phyloP scores from a whole-genome alignment of 2,888 invertebrate species.

The Ormyrus labotus region DNA sequence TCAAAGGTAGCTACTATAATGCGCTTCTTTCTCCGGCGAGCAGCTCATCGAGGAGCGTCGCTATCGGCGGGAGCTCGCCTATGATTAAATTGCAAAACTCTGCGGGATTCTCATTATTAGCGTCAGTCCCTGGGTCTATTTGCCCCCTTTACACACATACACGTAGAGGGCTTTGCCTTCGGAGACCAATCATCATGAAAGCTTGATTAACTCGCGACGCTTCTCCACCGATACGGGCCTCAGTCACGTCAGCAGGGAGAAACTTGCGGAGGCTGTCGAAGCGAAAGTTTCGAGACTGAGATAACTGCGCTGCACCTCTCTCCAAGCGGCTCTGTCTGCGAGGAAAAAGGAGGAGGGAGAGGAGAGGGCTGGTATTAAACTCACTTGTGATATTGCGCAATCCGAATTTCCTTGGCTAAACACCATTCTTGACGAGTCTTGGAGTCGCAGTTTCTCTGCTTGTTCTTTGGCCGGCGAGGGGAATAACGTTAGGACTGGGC shows the following conservation, averaged over 20 bases:
- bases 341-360: no score
- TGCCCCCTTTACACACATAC: no score
- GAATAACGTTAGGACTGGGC: not conserved
- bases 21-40: no score
- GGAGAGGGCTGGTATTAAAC: not conserved
- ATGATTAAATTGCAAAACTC: slow-evolving; percentile 31
- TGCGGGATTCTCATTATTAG: not conserved
- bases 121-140: not conserved
- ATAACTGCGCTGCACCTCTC: no score
- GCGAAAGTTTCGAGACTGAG: not conserved
- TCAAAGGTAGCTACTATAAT: no score
- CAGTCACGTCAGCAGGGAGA: not conserved
- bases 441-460: not conserved
- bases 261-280: not conserved
- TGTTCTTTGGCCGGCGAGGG: not conserved
- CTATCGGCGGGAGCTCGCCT: no score
- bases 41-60: no score
- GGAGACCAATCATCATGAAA: slow-evolving; percentile 49
- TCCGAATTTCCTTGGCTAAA: slow-evolving; percentile 40
- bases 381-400: slow-evolving; percentile 26
- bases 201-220: slow-evolving; percentile 44
- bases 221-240: not conserved
- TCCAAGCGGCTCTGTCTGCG: no score
- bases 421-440: not conserved
- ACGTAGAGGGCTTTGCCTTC: not conserved